Evolutionary conservation across 2,888 invertebrate genomes (phyloP), one percentile per base, ranked within the genome.

Genomic region (Plebejus melissa): DNA sequence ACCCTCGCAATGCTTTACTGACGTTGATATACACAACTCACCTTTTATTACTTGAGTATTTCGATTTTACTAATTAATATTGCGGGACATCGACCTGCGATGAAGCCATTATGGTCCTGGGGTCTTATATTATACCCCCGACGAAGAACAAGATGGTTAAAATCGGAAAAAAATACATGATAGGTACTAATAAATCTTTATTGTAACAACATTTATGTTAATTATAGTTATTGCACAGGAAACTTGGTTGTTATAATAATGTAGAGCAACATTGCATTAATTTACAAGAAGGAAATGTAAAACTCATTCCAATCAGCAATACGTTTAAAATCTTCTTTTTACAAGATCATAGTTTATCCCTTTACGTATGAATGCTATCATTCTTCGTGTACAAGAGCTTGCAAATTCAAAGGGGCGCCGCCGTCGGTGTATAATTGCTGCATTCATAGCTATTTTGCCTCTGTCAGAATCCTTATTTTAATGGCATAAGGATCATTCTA

Each of bases 371-470:
- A 32, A 32, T 65, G 41, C 32, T 76, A 70, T 70, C 70, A 58
- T 76, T 71, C 38, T 71, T 76, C 60, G 70, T 57, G 46, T 74
- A 76, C 74, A 76, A 69, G 46, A 50, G 46, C 70, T 76, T 57
- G 76, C 46, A 58, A 76, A 74, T 74, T 58, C 41, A 77, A 79
- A 78, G 77, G 77, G 71, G 75, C 72, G 65, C 79, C 77, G 79
- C 65, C 77, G 76, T 76, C 75, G 74, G 77, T 76, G 79, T 80
- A 77, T 80, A 80, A 80, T 80, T 80, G 78, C 80, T 79, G 79
- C 4, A 4, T 54, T 54, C 16, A 13, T 1, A 54, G 54, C 16
- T 54, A 54, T 16, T 54, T 54, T 54, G 54, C 54, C 54, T 54
- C 4, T 54, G 54, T 16, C 54, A 4, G 16, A 13, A 54, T 3